phyloP scores from a whole-genome alignment of 2,113 vertebrate genomes.

The Lichenostomus cassidix region DNA sequence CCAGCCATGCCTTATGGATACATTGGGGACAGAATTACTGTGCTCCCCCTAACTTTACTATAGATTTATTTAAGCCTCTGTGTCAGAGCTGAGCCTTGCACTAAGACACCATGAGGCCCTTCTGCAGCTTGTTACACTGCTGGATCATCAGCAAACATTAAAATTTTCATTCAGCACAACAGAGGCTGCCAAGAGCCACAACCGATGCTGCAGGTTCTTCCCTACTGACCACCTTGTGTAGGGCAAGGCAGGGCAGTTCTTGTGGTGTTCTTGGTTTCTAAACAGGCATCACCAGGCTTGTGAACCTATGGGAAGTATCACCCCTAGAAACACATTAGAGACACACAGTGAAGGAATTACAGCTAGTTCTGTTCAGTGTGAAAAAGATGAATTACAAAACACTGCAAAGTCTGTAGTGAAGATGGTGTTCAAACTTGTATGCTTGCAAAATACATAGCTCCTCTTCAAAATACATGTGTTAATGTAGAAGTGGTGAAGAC shows the following conservation, averaged over 20 bases:
- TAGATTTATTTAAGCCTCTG: background rate
- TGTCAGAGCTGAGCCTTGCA: background rate
- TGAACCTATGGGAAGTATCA: background rate
- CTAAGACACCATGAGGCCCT: background rate
- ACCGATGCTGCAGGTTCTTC: accelerated
- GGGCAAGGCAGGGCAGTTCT: background rate
- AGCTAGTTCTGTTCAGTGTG: background rate
- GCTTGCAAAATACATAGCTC: background rate
- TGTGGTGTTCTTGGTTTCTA: background rate
- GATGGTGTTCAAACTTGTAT: background rate
- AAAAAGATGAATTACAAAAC: background rate
- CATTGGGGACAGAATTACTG: background rate
- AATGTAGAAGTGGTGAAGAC: background rate
- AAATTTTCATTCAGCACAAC: background rate
- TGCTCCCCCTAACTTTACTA: background rate
- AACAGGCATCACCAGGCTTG: background rate
- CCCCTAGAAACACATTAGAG: background rate
- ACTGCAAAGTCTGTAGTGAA: background rate
- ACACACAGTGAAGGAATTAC: background rate
- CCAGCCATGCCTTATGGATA: background rate
- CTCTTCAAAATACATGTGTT: background rate
- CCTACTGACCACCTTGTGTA: accelerated
- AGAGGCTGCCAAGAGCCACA: background rate
- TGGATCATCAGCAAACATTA: background rate
- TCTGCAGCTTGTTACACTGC: background rate